These are phyloP conservation scores for Pterobdella sp. DNA, from an alignment of 2,888 invertebrate species.

Conservation along the genomic window DNA sequence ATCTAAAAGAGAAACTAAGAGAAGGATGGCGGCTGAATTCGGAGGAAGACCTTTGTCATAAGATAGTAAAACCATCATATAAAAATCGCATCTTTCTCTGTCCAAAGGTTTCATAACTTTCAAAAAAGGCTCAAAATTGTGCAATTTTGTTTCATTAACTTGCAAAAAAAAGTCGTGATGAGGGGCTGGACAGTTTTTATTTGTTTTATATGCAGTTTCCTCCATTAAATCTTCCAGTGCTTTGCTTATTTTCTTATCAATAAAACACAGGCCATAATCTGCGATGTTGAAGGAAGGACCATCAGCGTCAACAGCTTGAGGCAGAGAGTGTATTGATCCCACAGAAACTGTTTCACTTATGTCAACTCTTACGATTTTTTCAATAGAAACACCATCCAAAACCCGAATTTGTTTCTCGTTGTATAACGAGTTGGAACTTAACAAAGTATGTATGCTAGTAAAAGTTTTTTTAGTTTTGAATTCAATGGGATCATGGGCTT, in stretches of 20 bases:
- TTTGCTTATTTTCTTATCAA: background rate
- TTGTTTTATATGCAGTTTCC: background rate
- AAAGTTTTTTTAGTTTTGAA: background rate
- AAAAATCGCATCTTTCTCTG: slow-evolving; percentile 29
- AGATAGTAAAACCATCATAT: slow-evolving; percentile 35
- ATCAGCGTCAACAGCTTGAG: slow-evolving; percentile 31
- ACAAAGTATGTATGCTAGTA: background rate
- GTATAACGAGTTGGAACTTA: background rate
- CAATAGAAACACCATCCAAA: background rate
- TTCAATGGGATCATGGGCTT: background rate
- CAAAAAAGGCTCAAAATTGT: slow-evolving; percentile 19
- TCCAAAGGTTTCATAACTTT: slow-evolving; percentile 18
- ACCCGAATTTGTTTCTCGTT: background rate
- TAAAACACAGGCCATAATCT: slow-evolving; percentile 29
- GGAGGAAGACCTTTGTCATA: slow-evolving; percentile 36
- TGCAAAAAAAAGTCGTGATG: slow-evolving; percentile 14
- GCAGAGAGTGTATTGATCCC: slow-evolving; percentile 17
- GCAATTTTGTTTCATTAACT: background rate
- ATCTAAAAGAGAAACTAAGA: slow-evolving; percentile 31
- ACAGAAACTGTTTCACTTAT: slow-evolving; percentile 30
- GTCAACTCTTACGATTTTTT: slow-evolving; percentile 6
- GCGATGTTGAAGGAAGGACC: slow-evolving; percentile 28
- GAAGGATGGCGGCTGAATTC: slow-evolving; percentile 31
- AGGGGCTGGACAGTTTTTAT: background rate
- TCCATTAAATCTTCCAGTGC: background rate